Conservation (phyloP, 2,888 invertebrate species). For the Nymphalis polychloros region DNA sequence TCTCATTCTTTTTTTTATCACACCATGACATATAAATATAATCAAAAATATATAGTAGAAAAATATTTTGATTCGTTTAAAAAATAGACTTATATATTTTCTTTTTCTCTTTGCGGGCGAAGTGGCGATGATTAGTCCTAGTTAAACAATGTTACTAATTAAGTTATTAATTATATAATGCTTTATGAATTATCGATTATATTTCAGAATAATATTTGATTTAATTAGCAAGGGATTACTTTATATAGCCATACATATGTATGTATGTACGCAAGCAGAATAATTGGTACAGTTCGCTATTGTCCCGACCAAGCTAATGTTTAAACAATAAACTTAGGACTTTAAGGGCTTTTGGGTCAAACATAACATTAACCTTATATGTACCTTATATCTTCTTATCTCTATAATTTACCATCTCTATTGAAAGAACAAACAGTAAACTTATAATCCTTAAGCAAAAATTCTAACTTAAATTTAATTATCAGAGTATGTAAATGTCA, state of each 20-base stretch:
- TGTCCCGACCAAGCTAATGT: slow-evolving; percentile 23
- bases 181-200: too few species aligned
- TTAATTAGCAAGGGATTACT: slow-evolving; percentile 9
- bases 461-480: background rate
- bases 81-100: too few species aligned
- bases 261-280: background rate
- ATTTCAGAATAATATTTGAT: slow-evolving; percentile 9
- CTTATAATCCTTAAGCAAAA: background rate
- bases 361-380: slow-evolving; percentile 21
- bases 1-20: too few species aligned
- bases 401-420: background rate
- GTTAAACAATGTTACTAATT: too few species aligned
- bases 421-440: background rate
- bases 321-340: slow-evolving; percentile 29
- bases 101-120: too few species aligned
- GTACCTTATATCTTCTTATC: slow-evolving; percentile 17
- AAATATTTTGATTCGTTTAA: too few species aligned
- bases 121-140: too few species aligned
- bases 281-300: slow-evolving; percentile 4
- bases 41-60: too few species aligned
- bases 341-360: slow-evolving; percentile 18
- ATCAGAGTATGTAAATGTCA: background rate
- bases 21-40: too few species aligned
- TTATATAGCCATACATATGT: background rate
- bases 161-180: too few species aligned